Percentiles rank a stretch among this genome's conserved stretches.
These are phyloP conservation scores for Zhuqinia jingwanae DNA, from an alignment of 2,888 invertebrate genomes.

Conservation along the genomic window DNA sequence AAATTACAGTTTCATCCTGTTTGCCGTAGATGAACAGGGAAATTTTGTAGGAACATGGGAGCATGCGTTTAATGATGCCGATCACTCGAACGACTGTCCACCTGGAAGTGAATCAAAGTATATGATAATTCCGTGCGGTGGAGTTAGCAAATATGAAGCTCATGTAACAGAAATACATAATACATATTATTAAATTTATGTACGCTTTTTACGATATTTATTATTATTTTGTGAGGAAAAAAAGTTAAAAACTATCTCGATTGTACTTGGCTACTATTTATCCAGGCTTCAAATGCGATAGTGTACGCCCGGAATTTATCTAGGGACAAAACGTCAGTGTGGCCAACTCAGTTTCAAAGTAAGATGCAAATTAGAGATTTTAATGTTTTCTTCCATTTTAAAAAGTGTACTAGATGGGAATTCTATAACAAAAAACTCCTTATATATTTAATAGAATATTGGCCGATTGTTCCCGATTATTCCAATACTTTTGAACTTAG, in stretches of 20 bases:
- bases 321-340: too few relatives aligned
- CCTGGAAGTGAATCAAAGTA: conserved; percentile 32
- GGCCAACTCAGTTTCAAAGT: too few relatives aligned
- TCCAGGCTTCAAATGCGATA: conserved; percentile 38
- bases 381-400: too few relatives aligned
- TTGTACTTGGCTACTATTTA: not conserved
- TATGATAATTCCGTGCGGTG: conserved; percentile 55
- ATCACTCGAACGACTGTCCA: conserved; percentile 1
- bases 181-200: not conserved
- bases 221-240: conserved; percentile 1
- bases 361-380: not conserved
- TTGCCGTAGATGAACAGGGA: conserved; percentile 17
- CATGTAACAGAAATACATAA: not conserved
- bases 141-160: conserved; percentile 22
- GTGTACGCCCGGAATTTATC: conserved; percentile 2
- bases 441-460: too few relatives aligned
- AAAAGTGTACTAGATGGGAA: too few relatives aligned
- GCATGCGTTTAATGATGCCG: not conserved
- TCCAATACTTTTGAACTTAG: too few relatives aligned
- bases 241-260: not conserved
- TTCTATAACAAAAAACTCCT: too few relatives aligned
- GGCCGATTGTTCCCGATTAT: too few relatives aligned
- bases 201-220: too few relatives aligned
- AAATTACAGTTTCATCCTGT: conserved; percentile 39
- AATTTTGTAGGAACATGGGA: conserved; percentile 39